Evolutionary conservation across 2,113 vertebrate genomes (phyloP), one percentile per base, ranked within the genome.

Genomic region (Tamias sibiricus): DNA sequence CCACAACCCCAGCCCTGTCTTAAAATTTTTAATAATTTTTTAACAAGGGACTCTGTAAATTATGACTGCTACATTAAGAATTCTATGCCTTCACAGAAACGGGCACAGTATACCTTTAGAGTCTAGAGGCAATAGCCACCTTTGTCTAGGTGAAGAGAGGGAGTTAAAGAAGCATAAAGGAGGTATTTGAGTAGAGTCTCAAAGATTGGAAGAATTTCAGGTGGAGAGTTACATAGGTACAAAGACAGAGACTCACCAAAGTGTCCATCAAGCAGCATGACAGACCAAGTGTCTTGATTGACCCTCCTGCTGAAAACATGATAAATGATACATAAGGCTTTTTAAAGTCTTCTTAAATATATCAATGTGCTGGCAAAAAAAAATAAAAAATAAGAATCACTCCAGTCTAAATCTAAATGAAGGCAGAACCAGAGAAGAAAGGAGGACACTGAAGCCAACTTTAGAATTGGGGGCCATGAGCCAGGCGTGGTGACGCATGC

Each of bases 281-380:
- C 57, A 40, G 12, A 54, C 26, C 32, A 91, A 35, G 35, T 42
- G 26, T 14, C 20, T 87, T 94, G 9, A 37, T 66, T 90, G 42
- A 95, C 52, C 64, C 37, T 90, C n/a, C 37, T 57, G 69, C 57
- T 72, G 72, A 93, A 97, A 95, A 93, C 16, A 14, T 52, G 40
- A 86, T 72, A 71, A 80, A 54, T 76, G 37, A 68, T 74, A 84
- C 12, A 26, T 40, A 64, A 22, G 72, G 7, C 22, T 59, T 79
- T 87, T 87, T 13, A 37, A 77, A 96, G 92, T 77, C 69, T 62
- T 88, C 85, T 77, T 94, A 96, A 95, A 90, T 89, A 32, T 79
- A 87, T 95, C 94, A 66, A 24, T 75, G 75, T 83, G 40, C 92
- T 94, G 68, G 75, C 19, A 76, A 96, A 57, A 96, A 96, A 90